Evolutionary conservation across 2,113 vertebrate species (phyloP).

Genomic region (Anarhynchus alexandrinus): DNA sequence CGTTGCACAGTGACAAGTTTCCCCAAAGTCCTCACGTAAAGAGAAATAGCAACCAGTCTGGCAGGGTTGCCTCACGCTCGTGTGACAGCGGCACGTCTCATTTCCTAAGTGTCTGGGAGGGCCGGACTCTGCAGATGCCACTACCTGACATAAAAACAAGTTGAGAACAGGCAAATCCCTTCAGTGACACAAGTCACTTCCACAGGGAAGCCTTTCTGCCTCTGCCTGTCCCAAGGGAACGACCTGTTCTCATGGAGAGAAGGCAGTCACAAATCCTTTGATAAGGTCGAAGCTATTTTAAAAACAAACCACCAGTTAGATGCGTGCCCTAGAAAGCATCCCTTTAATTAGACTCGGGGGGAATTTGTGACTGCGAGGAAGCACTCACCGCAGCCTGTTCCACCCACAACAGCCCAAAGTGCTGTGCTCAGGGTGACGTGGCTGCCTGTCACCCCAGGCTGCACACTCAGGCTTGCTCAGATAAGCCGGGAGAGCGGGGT

Average conservation of each 20-base stretch:
- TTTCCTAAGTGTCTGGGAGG: not conserved
- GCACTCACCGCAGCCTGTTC: not conserved
- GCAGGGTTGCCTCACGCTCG: not conserved
- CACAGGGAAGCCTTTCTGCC: not conserved
- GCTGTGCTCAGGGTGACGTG: conserved; percentile 40
- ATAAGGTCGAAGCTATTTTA: not conserved
- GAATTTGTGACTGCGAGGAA: not conserved
- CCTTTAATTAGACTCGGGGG: conserved; percentile 4
- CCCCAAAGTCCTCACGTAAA: not conserved
- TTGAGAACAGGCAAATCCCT: not conserved
- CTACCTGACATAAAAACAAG: not conserved
- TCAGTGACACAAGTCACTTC: not conserved
- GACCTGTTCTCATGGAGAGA: not conserved
- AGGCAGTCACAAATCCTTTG: not conserved
- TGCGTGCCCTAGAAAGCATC: conserved; percentile 5
- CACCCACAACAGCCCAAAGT: not conserved
- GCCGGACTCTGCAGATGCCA: not conserved
- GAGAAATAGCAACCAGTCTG: not conserved
- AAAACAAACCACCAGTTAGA: not conserved
- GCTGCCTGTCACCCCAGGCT: conserved; percentile 22
- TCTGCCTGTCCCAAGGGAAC: not conserved
- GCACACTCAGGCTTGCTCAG: conserved; percentile 4
- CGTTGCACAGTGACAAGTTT: not conserved
- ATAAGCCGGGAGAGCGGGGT: not conserved
- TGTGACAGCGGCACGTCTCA: not conserved